Conservation (phyloP, 2,888 invertebrate genomes). For the Parthenolecanium corni region DNA sequence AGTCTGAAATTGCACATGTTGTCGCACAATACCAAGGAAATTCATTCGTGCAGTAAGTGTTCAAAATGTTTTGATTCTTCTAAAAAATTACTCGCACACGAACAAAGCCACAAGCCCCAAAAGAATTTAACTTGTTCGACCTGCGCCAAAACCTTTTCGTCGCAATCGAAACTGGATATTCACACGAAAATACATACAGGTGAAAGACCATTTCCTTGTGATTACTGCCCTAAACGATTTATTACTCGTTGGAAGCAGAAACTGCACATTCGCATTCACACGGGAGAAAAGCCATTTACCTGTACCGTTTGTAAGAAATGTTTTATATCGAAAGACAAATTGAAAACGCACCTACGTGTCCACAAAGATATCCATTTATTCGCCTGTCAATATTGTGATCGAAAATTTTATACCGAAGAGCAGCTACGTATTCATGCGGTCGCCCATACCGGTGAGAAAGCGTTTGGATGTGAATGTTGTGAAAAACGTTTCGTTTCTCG, state of each 20-base stretch:
- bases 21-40: too few relatives aligned
- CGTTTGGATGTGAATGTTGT: conserved; percentile 19
- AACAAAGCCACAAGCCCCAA: too few relatives aligned
- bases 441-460: conserved; percentile 1
- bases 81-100: too few relatives aligned
- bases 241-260: not conserved
- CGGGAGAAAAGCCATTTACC: not conserved
- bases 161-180: conserved; percentile 22
- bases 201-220: conserved; percentile 27
- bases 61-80: too few relatives aligned
- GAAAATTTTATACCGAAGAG: conserved; percentile 11
- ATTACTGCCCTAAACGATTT: conserved; percentile 2
- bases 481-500: not conserved
- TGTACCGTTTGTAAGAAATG: conserved; percentile 5
- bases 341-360: not conserved
- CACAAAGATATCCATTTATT: conserved; percentile 8
- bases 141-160: conserved; percentile 17
- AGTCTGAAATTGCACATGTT: too few relatives aligned
- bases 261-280: conserved; percentile 10
- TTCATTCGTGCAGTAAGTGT: too few relatives aligned
- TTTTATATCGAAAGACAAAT: not conserved
- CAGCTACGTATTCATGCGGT: conserved; percentile 8
- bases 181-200: conserved; percentile 30
- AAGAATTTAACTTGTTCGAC: too few relatives aligned
- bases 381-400: not conserved